A percentile compares a stretch with the other conserved stretches of the same genome.
These are phyloP conservation scores for Ephestia elutella DNA, from an alignment of 1,140 invertebrate species.

Conservation along the genomic window DNA sequence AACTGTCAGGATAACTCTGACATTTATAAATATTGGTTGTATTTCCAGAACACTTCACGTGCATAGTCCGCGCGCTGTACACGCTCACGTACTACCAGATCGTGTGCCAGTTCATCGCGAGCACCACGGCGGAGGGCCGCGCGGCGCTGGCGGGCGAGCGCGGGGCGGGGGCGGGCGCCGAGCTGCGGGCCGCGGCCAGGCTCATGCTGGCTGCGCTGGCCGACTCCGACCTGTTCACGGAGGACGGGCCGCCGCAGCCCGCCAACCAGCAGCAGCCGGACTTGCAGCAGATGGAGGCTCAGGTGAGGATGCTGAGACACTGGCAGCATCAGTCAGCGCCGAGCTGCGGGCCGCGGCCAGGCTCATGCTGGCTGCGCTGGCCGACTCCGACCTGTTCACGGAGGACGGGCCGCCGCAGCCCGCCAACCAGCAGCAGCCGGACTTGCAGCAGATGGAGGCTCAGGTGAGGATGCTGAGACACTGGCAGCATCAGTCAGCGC, in stretches of 20 bases:
- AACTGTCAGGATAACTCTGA: no score
- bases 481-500: no score
- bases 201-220: slow-evolving; percentile 42
- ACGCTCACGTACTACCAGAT: slow-evolving; percentile 93
- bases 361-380: slow-evolving; percentile 41
- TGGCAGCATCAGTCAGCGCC: no score
- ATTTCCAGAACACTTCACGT: slow-evolving; percentile 89
- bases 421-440: slow-evolving; percentile 17
- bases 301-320: no score
- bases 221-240: slow-evolving; percentile 44
- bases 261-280: slow-evolving; percentile 20
- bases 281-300: slow-evolving; percentile 31
- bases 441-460: slow-evolving; percentile 31
- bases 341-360: slow-evolving; percentile 30
- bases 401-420: slow-evolving; percentile 45
- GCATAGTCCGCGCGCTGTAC: slow-evolving; percentile 89
- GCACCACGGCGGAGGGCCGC: slow-evolving; percentile 52
- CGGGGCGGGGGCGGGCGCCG: slow-evolving; percentile 19
- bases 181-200: slow-evolving; percentile 31
- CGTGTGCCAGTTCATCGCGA: slow-evolving; percentile 77
- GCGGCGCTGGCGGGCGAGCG: slow-evolving; percentile 39
- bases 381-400: slow-evolving; percentile 42
- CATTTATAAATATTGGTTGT: no score
- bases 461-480: no score
- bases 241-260: slow-evolving; percentile 42